phyloP scores from a whole-genome alignment of 2,113 vertebrate species.

The Herpetotheres cachinnans region DNA sequence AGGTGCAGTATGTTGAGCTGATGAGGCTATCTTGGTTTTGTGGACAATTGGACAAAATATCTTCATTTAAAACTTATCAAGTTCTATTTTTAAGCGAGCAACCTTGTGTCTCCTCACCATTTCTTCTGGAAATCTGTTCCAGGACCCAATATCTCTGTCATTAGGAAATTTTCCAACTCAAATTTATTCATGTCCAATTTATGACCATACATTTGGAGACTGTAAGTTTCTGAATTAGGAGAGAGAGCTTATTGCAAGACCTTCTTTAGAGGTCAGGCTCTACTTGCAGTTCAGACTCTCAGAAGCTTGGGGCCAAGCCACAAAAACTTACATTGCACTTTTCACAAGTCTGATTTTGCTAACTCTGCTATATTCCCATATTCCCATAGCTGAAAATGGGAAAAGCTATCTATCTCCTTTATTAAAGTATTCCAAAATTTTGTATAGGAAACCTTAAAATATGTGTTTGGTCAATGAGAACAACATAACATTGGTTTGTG shows the following conservation, averaged over 20 bases:
- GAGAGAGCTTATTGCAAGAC: neutral
- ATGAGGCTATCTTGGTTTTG: neutral
- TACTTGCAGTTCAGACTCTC: neutral
- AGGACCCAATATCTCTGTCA: neutral
- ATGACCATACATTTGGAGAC: neutral
- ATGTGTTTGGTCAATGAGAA: neutral
- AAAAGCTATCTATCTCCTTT: neutral
- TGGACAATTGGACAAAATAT: neutral
- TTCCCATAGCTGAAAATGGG: slow-evolving; percentile 4
- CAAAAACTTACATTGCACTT: slow-evolving; percentile 41
- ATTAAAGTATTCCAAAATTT: slow-evolving; percentile 10
- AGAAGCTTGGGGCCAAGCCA: slow-evolving; percentile 37
- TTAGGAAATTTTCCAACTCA: neutral
- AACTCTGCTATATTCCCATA: slow-evolving; percentile 6
- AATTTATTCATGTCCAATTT: neutral
- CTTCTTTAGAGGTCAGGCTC: neutral
- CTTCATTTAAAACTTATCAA: neutral
- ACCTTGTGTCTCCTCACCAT: neutral
- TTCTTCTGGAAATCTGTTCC: neutral
- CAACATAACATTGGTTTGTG: neutral
- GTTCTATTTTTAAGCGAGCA: neutral
- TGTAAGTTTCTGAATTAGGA: neutral
- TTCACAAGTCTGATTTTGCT: slow-evolving; percentile 41
- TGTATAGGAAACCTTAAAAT: slow-evolving; percentile 28
- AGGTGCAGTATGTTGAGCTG: neutral